phyloP scores from a whole-genome alignment of 2,888 invertebrate genomes.

The Saturnia pavonia region DNA sequence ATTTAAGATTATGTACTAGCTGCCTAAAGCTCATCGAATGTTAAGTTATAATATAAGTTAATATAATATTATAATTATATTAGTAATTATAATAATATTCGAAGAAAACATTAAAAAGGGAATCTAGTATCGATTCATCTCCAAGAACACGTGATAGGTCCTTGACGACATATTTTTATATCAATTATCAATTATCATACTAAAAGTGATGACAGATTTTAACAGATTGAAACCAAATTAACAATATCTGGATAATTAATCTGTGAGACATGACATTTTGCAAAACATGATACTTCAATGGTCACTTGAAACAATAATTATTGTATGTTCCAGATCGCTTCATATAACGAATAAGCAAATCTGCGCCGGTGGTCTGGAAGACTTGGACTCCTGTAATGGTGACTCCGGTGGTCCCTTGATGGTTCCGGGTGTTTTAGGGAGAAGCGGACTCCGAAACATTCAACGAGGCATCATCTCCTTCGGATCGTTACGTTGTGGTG shows the following conservation, averaged over 20 bases:
- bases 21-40: too few relatives aligned
- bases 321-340: constrained; percentile 6
- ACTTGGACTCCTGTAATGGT: constrained; percentile 84
- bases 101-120: background rate
- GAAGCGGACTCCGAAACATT: constrained; percentile 69
- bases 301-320: background rate
- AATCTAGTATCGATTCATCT: background rate
- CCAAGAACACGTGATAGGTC: too few relatives aligned
- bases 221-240: too few relatives aligned
- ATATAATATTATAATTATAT: too few relatives aligned
- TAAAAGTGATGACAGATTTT: too few relatives aligned
- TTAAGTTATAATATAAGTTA: too few relatives aligned
- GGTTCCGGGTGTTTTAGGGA: constrained; percentile 53
- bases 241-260: background rate
- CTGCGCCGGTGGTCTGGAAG: constrained; percentile 78
- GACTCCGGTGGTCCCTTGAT: constrained; percentile 87
- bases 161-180: too few relatives aligned
- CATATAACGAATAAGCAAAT: constrained; percentile 71
- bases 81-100: background rate
- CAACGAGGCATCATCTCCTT: constrained; percentile 84
- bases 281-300: background rate
- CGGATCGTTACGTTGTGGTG: constrained; percentile 78
- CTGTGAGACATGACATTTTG: background rate
- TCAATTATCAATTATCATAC: too few relatives aligned
- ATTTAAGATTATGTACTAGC: too few relatives aligned